These are phyloP conservation scores for Euleptes europaea DNA, from an alignment of 2,113 vertebrate genomes.

Conservation along the genomic window DNA sequence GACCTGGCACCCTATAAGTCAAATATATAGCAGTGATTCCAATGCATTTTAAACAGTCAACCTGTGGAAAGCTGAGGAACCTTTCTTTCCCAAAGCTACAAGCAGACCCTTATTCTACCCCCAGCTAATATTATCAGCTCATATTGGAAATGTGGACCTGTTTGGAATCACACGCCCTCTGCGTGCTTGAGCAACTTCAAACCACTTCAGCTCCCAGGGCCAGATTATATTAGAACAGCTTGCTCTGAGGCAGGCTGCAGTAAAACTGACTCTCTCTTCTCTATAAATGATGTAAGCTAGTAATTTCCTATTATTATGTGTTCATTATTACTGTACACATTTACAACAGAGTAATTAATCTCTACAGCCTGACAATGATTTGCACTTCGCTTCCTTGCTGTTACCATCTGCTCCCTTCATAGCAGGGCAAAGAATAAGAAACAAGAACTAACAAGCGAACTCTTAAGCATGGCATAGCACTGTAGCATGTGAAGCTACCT, in stretches of 20 bases:
- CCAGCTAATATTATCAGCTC: background rate
- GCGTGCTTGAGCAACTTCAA: conserved; percentile 10
- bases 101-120: background rate
- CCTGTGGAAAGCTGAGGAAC: background rate
- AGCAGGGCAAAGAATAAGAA: background rate
- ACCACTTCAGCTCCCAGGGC: background rate
- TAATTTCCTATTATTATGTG: conserved; percentile 28
- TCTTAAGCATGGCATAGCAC: background rate
- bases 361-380: conserved; percentile 19
- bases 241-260: background rate
- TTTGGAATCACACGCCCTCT: background rate
- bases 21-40: background rate
- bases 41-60: background rate
- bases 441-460: background rate
- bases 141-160: conserved; percentile 18
- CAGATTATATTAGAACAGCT: background rate
- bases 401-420: conserved; percentile 2
- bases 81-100: background rate
- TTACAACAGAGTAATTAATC: conserved; percentile 18
- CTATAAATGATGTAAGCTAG: conserved; percentile 6
- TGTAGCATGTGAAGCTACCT: background rate
- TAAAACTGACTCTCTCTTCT: background rate
- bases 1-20: too few relatives aligned
- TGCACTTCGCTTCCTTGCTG: conserved; percentile 23
- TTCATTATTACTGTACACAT: conserved; percentile 8